These are phyloP conservation scores for Lepus americanus DNA, from an alignment of 2,113 vertebrate genomes.

Conservation along the genomic window DNA sequence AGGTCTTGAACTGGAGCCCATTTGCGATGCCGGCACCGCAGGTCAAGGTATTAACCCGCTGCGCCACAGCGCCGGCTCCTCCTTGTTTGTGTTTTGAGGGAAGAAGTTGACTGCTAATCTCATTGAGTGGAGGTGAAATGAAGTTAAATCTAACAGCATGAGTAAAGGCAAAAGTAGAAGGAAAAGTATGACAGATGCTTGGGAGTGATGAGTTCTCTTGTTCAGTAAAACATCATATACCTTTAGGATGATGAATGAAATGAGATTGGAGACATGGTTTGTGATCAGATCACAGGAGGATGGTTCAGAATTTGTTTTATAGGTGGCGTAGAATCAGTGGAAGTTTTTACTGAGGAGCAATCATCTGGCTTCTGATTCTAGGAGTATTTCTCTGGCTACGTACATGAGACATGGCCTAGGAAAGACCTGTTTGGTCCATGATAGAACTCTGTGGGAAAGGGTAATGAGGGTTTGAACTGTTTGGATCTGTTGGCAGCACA, in stretches of 20 bases:
- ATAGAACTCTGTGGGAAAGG: not conserved
- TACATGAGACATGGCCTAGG: not conserved
- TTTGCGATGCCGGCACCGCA: too few species aligned
- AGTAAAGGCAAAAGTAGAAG: not conserved
- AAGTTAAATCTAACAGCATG: not conserved
- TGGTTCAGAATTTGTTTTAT: constrained; percentile 40
- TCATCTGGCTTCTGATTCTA: constrained; percentile 46
- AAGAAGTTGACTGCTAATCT: not conserved
- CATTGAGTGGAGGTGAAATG: not conserved
- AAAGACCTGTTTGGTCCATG: not conserved
- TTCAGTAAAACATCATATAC: not conserved
- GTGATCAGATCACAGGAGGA: not conserved
- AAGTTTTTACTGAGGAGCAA: not conserved
- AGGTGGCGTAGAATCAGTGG: not conserved
- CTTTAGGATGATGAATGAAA: not conserved
- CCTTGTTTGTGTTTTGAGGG: not conserved
- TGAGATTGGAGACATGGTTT: not conserved
- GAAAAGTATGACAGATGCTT: not conserved
- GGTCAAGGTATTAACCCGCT: too few species aligned
- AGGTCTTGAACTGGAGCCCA: too few species aligned
- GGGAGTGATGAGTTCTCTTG: not conserved
- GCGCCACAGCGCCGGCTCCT: too few species aligned
- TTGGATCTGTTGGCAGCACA: not conserved
- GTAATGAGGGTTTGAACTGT: not conserved
- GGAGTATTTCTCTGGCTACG: not conserved